phyloP scores from a whole-genome alignment of 2,797 vertebrate species.

The Galago senegalensis region DNA sequence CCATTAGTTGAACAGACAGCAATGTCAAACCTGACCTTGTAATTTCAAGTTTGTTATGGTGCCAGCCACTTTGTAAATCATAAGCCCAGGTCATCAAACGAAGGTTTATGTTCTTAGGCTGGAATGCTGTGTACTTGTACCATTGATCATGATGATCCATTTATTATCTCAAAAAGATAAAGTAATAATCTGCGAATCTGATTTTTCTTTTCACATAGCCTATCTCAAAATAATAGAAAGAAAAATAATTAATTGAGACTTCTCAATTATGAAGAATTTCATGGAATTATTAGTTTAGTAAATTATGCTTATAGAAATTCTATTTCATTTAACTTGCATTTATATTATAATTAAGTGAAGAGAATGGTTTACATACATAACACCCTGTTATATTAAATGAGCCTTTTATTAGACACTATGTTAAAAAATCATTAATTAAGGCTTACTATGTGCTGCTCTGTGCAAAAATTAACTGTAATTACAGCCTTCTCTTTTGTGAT shows the following conservation, averaged over 20 bases:
- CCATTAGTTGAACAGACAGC: conserved; percentile 29
- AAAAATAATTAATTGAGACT: not conserved
- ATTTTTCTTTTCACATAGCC: not conserved
- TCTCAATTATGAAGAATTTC: conserved; percentile 25
- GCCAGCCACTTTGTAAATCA: conserved; percentile 18
- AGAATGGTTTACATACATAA: not conserved
- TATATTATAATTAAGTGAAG: conserved; percentile 10
- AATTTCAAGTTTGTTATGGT: not conserved
- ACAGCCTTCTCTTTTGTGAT: not conserved
- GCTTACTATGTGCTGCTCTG: not conserved
- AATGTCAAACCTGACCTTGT: conserved; percentile 11
- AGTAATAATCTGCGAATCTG: not conserved
- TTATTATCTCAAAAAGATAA: conserved; percentile 17
- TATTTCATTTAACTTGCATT: conserved; percentile 16
- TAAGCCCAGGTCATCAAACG: conserved; percentile 29
- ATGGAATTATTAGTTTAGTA: conserved; percentile 44
- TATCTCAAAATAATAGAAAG: not conserved
- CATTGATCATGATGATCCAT: conserved; percentile 7
- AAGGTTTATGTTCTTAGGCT: conserved; percentile 19
- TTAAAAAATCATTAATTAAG: conserved; percentile 63
- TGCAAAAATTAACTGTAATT: conserved; percentile 17
- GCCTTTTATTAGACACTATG: conserved; percentile 17
- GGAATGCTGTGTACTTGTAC: not conserved
- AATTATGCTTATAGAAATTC: not conserved
- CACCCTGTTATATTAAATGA: not conserved